These are phyloP conservation scores for Melinopterus prodromus DNA, from an alignment of 2,888 invertebrate species.

Conservation along the genomic window DNA sequence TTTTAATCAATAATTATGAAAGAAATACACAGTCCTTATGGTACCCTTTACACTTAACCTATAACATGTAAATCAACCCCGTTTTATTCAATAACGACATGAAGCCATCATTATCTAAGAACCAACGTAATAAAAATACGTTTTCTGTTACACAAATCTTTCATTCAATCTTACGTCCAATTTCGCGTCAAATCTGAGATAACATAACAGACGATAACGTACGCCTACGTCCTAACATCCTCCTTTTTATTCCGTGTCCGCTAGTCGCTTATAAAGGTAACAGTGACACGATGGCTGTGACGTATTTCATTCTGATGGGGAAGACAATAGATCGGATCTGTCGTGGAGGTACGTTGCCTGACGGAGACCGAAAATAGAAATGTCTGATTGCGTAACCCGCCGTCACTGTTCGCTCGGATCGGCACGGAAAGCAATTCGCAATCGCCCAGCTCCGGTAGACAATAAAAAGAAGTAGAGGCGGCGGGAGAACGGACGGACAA, in stretches of 20 bases:
- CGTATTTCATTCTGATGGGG: neutral
- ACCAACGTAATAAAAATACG: neutral
- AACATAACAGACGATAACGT: neutral
- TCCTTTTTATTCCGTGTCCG: neutral
- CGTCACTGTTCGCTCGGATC: neutral
- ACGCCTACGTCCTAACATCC: neutral
- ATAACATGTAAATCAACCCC: too few relatives aligned
- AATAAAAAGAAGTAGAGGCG: conserved; percentile 4
- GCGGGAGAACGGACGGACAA: conserved; percentile 35
- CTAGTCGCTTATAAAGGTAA: neutral
- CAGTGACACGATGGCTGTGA: neutral
- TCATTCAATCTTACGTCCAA: too few relatives aligned
- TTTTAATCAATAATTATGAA: too few relatives aligned
- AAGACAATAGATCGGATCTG: conserved; percentile 4
- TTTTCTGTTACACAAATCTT: neutral
- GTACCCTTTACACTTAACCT: too few relatives aligned
- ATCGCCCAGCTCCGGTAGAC: neutral
- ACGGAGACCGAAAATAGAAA: neutral
- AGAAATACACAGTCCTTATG: too few relatives aligned
- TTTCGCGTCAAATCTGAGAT: neutral
- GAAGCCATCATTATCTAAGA: neutral
- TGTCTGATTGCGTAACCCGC: neutral
- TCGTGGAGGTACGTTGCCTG: neutral
- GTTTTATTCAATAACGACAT: neutral
- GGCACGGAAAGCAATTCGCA: neutral